Evolutionary conservation across 2,888 invertebrate genomes (phyloP).

Genomic region (Loripinus fragilis): DNA sequence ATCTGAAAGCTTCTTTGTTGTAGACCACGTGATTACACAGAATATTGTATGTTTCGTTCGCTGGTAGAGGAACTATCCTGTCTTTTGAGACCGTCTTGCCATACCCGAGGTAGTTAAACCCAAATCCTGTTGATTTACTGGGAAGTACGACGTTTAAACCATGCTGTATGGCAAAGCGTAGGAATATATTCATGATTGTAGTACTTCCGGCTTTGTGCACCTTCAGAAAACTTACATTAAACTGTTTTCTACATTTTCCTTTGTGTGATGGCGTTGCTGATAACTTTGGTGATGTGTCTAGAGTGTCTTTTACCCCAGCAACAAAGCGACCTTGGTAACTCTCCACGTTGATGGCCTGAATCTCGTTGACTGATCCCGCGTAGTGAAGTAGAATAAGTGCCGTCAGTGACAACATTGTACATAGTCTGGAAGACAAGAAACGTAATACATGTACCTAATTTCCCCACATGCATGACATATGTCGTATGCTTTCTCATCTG

Average conservation of each 20-base stretch:
- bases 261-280: not conserved
- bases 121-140: constrained; percentile 43
- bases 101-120: constrained; percentile 66
- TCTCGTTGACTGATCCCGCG: not conserved
- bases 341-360: not conserved
- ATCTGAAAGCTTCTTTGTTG: constrained; percentile 63
- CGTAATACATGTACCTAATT: not conserved
- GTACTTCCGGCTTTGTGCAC: constrained; percentile 78
- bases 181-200: constrained; percentile 74
- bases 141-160: constrained; percentile 74
- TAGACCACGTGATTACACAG: constrained; percentile 76
- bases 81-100: constrained; percentile 54
- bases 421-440: constrained; percentile 15
- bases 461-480: not conserved
- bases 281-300: too few species aligned
- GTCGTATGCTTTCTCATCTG: not conserved
- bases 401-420: not conserved
- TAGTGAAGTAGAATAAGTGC: constrained; percentile 20
- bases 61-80: constrained; percentile 66
- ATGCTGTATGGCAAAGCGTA: constrained; percentile 66
- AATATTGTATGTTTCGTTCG: constrained; percentile 68
- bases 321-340: not conserved
- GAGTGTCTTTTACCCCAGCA: not conserved
- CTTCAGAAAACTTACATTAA: constrained; percentile 68
- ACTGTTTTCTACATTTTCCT: constrained; percentile 31